Percentiles rank a stretch among this genome's conserved stretches.
These are phyloP conservation scores for Lucilia cuprina DNA, from an alignment of 1,140 invertebrate genomes.

Conservation along the genomic window DNA sequence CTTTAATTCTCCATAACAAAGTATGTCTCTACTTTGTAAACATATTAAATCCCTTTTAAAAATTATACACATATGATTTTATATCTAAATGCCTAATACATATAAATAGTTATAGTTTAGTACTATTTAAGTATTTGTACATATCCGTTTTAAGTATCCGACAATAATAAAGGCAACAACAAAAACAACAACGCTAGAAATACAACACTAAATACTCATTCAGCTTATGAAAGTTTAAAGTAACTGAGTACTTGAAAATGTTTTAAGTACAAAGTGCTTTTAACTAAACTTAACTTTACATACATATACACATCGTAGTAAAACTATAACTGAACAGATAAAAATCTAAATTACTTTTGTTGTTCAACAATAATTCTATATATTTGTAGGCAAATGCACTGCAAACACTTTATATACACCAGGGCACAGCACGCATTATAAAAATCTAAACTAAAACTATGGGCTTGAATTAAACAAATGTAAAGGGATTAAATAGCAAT, in stretches of 20 bases:
- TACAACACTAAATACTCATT: neutral
- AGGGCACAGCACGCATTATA: too few relatives aligned
- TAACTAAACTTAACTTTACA: neutral
- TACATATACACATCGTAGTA: neutral
- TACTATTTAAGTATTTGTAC: too few relatives aligned
- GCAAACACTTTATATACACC: neutral
- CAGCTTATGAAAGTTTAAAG: neutral
- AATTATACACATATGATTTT: too few relatives aligned
- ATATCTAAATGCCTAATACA: too few relatives aligned
- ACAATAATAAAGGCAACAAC: too few relatives aligned
- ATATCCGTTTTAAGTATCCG: too few relatives aligned
- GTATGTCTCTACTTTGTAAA: too few relatives aligned
- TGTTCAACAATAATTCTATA: constrained; percentile 32
- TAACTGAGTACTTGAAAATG: neutral
- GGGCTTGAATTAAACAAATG: neutral
- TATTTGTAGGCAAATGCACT: constrained; percentile 19
- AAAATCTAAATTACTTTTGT: constrained; percentile 34
- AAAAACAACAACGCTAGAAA: neutral
- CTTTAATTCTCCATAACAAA: too few relatives aligned
- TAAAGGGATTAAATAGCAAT: neutral
- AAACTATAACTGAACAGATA: neutral
- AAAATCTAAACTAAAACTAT: neutral
- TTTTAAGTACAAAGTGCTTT: neutral
- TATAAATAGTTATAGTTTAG: too few relatives aligned
- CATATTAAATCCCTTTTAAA: too few relatives aligned